These are phyloP conservation scores for Hyaena hyaena DNA, from an alignment of 2,113 vertebrate species.

Conservation along the genomic window DNA sequence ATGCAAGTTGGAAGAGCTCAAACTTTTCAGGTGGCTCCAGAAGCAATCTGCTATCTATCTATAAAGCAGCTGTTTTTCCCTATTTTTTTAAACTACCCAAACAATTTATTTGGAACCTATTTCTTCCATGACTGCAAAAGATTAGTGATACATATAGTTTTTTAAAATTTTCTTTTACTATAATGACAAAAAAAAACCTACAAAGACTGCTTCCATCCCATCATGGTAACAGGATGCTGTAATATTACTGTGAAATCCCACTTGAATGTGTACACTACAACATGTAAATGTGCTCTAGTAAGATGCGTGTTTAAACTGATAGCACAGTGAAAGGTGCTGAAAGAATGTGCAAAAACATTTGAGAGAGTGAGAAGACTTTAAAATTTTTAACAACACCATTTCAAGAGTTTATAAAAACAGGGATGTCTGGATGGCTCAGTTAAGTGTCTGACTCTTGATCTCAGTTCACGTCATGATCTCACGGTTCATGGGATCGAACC, in stretches of 20 bases:
- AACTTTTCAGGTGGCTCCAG: not conserved
- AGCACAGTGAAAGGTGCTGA: slow-evolving; percentile 30
- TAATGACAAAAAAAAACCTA: slow-evolving; percentile 12
- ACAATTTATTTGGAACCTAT: not conserved
- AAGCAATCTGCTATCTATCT: not conserved
- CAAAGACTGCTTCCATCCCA: not conserved
- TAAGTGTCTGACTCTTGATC: too few relatives aligned
- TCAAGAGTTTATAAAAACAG: slow-evolving; percentile 47
- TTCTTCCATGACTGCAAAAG: not conserved
- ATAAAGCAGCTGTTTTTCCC: not conserved
- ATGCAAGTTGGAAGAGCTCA: not conserved
- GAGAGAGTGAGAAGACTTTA: slow-evolving; percentile 40
- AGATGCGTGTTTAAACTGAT: slow-evolving; percentile 23
- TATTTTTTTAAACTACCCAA: not conserved
- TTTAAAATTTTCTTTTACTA: not conserved
- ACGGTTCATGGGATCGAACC: too few relatives aligned
- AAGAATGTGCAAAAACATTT: slow-evolving; percentile 52
- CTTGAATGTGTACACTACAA: not conserved
- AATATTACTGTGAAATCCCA: slow-evolving; percentile 38
- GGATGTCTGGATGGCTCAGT: too few relatives aligned
- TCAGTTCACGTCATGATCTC: too few relatives aligned
- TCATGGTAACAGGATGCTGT: not conserved
- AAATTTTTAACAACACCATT: slow-evolving; percentile 31
- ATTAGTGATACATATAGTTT: not conserved
- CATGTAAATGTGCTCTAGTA: slow-evolving; percentile 12